A percentile compares a stretch with the other conserved stretches of the same genome.
Evolutionary conservation across 2,797 vertebrate genomes (phyloP).

Genomic region (Antennarius maculatus): DNA sequence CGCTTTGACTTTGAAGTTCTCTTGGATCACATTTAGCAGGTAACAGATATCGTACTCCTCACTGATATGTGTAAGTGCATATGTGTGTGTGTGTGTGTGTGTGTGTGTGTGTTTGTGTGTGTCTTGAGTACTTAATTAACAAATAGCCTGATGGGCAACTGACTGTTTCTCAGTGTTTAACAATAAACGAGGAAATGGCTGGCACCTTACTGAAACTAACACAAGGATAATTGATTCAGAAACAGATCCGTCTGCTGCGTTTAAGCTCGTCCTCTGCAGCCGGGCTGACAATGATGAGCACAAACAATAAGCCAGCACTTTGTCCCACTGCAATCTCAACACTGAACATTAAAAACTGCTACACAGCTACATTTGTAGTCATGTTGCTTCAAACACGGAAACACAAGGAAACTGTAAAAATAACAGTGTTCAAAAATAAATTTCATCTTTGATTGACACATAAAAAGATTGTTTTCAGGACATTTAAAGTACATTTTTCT

Average conservation of each 20-base stretch:
- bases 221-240: slow-evolving; percentile 73
- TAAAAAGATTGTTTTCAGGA: slow-evolving; percentile 21
- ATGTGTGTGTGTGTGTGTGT: slow-evolving; percentile 33
- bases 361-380: slow-evolving; percentile 26
- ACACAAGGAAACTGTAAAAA: slow-evolving; percentile 28
- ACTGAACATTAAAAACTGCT: slow-evolving; percentile 29
- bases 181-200: slow-evolving; percentile 72
- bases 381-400: slow-evolving; percentile 30
- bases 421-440: slow-evolving; percentile 13
- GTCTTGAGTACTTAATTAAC: slow-evolving; percentile 77
- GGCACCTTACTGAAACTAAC: slow-evolving; percentile 71
- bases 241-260: slow-evolving; percentile 54
- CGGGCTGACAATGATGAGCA: slow-evolving; percentile 54
- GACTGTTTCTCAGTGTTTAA: slow-evolving; percentile 69
- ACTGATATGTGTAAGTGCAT: slow-evolving; percentile 31
- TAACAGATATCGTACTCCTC: slow-evolving; percentile 67
- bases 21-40: slow-evolving; percentile 80
- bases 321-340: slow-evolving; percentile 48
- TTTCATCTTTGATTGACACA: slow-evolving; percentile 1
- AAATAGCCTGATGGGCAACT: slow-evolving; percentile 65
- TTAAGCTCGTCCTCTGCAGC: slow-evolving; percentile 56
- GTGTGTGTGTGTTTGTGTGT: slow-evolving; percentile 37
- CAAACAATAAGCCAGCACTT: slow-evolving; percentile 60
- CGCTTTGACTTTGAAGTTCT: slow-evolving; percentile 79
- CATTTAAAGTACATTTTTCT: slow-evolving; percentile 21